phyloP scores from a whole-genome alignment of 2,888 invertebrate genomes.

The Euspilapteryx auroguttella region DNA sequence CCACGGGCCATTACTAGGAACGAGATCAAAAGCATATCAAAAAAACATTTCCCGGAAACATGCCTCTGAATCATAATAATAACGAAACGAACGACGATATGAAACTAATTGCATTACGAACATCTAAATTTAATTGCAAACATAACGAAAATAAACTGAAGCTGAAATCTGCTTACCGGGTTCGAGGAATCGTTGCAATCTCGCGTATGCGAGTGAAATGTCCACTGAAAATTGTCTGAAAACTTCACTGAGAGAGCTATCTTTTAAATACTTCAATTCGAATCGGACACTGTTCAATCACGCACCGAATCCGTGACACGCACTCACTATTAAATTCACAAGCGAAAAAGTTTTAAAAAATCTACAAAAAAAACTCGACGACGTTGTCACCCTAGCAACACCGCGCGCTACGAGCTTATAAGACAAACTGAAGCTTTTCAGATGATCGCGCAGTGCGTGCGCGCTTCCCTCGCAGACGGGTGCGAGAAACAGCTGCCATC shows the following conservation, averaged over 20 bases:
- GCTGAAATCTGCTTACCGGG: slow-evolving; percentile 42
- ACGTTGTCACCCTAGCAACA: slow-evolving; percentile 13
- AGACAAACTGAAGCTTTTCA: slow-evolving; percentile 30
- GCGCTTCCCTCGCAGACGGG: slow-evolving; percentile 28
- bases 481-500: slow-evolving; percentile 26
- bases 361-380: no score
- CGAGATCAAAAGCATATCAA: no score
- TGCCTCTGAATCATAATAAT: no score
- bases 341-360: no score
- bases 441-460: slow-evolving; percentile 17
- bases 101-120: slow-evolving; percentile 49
- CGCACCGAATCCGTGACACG: no score
- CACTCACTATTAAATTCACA: background rate
- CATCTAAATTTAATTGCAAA: slow-evolving; percentile 57
- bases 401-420: slow-evolving; percentile 24
- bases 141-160: slow-evolving; percentile 46
- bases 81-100: slow-evolving; percentile 29
- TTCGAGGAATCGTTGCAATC: slow-evolving; percentile 27
- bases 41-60: no score
- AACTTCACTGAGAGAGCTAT: no score
- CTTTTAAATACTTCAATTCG: no score
- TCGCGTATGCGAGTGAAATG: slow-evolving; percentile 13
- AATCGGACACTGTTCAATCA: no score
- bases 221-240: slow-evolving; percentile 11
- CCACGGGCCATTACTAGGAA: no score